phyloP scores from a whole-genome alignment of 2,113 vertebrate genomes.

The Raphicerus campestris region DNA sequence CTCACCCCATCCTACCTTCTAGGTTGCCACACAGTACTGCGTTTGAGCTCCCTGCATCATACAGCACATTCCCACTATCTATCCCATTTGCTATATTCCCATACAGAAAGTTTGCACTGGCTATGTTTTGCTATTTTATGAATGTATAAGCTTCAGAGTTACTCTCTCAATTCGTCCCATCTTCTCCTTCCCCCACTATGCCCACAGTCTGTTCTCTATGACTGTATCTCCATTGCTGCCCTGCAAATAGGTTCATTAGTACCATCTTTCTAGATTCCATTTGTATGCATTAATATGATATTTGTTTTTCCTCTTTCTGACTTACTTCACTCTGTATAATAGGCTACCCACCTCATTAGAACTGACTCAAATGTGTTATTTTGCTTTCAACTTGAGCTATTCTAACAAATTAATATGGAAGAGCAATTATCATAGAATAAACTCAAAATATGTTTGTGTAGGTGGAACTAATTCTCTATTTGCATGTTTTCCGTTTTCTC shows the following conservation, averaged over 20 bases:
- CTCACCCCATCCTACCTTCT: neutral
- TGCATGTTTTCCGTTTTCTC: neutral
- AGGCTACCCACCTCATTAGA: neutral
- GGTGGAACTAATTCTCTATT: neutral
- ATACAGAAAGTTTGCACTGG: neutral
- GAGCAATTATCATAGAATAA: neutral
- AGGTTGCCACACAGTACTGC: neutral
- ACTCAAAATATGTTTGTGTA: neutral
- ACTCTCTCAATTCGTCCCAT: neutral
- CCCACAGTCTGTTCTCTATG: neutral
- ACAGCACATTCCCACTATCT: neutral
- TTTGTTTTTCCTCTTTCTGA: neutral
- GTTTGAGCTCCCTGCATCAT: neutral
- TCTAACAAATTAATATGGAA: neutral
- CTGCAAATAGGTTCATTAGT: neutral
- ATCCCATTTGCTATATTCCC: neutral
- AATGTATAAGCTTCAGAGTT: neutral
- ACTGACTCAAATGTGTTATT: neutral
- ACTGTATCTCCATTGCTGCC: neutral
- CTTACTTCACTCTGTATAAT: neutral
- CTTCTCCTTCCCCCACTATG: neutral
- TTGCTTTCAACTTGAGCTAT: constrained; percentile 6
- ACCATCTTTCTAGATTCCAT: neutral
- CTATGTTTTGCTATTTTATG: neutral
- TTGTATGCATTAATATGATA: neutral